Evolutionary conservation across 2,113 vertebrate species (phyloP).

Genomic region (Alethe castanea): DNA sequence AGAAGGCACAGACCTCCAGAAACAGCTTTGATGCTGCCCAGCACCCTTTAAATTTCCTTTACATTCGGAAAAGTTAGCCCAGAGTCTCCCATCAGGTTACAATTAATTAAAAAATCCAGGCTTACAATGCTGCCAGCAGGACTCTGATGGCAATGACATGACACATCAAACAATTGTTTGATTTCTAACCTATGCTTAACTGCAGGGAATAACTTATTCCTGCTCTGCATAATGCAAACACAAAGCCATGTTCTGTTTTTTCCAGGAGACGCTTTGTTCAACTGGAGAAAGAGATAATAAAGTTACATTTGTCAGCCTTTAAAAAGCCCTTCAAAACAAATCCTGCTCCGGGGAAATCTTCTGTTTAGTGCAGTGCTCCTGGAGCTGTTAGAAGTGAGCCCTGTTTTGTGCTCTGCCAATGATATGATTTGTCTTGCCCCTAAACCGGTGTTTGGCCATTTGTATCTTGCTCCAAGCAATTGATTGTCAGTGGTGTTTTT

Average conservation of each 20-base stretch:
- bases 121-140: not conserved
- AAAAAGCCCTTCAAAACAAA: slow-evolving; percentile 55
- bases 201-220: not conserved
- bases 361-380: not conserved
- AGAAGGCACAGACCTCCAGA: not conserved
- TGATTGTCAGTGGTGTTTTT: slow-evolving; percentile 21
- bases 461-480: slow-evolving; percentile 33
- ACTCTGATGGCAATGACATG: not conserved
- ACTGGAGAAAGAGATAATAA: slow-evolving; percentile 16
- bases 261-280: not conserved
- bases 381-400: not conserved
- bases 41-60: not conserved
- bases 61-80: not conserved
- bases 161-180: not conserved
- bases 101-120: not conserved
- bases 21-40: not conserved
- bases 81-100: not conserved
- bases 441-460: slow-evolving; percentile 5
- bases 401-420: not conserved
- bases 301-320: slow-evolving; percentile 48
- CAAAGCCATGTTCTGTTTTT: not conserved
- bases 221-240: not conserved
- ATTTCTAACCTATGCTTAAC: not conserved
- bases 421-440: slow-evolving; percentile 21
- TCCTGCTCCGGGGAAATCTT: slow-evolving; percentile 18